These are phyloP conservation scores for Macquaria ambigua DNA, from an alignment of 2,113 vertebrate genomes.

Conservation along the genomic window DNA sequence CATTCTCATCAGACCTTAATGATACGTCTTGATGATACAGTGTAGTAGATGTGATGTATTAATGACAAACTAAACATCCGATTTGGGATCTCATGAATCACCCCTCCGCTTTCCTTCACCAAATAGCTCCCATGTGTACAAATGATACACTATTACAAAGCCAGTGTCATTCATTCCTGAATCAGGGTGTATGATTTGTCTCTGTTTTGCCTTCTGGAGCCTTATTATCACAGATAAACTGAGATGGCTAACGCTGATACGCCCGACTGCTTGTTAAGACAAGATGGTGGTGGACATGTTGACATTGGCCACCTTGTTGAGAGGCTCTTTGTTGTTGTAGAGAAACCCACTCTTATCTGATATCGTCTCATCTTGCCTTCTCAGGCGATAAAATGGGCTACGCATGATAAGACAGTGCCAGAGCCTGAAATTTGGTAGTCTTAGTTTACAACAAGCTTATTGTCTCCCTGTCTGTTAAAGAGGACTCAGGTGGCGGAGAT, in stretches of 20 bases:
- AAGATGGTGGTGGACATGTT: constrained; percentile 59
- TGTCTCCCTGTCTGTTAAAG: constrained; percentile 56
- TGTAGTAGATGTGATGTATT: constrained; percentile 22
- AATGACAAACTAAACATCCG: constrained; percentile 34
- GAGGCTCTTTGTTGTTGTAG: constrained; percentile 63
- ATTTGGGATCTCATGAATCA: constrained; percentile 35
- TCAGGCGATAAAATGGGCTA: constrained; percentile 47
- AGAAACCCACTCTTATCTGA: constrained; percentile 53
- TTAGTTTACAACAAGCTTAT: constrained; percentile 66
- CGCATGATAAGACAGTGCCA: constrained; percentile 43
- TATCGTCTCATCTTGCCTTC: constrained; percentile 65
- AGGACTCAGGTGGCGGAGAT: constrained; percentile 49
- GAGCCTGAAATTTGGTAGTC: background rate
- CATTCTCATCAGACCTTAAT: constrained; percentile 51
- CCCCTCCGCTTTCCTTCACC: background rate
- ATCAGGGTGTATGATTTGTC: constrained; percentile 43
- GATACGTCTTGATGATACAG: constrained; percentile 26
- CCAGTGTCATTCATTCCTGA: constrained; percentile 37
- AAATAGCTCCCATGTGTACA: constrained; percentile 43
- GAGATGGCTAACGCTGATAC: constrained; percentile 65
- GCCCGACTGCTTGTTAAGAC: constrained; percentile 66
- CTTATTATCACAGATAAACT: constrained; percentile 62
- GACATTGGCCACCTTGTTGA: constrained; percentile 54
- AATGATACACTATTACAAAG: constrained; percentile 53
- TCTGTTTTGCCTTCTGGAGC: constrained; percentile 35